These are phyloP conservation scores for Conops quadrifasciatus DNA, from an alignment of 2,888 invertebrate genomes.

Conservation along the genomic window DNA sequence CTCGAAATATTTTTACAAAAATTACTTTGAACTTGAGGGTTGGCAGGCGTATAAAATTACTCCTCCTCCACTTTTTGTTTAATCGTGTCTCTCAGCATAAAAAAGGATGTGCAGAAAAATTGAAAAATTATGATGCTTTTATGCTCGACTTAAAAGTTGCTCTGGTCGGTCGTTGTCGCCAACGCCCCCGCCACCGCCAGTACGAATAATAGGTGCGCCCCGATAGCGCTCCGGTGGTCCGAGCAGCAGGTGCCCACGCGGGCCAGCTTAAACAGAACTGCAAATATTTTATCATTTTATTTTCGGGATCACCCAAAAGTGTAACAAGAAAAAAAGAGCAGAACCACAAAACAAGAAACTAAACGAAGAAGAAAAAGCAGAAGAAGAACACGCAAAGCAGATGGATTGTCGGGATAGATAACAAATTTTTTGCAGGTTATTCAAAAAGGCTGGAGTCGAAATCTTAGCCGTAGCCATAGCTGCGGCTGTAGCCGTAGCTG, in stretches of 20 bases:
- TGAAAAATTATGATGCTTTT: neutral
- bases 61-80: no score
- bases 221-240: no score
- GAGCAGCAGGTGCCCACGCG: neutral
- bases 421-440: no score
- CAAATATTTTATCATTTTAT: slow-evolving; percentile 25
- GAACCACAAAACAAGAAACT: neutral
- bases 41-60: no score
- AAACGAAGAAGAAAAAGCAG: neutral
- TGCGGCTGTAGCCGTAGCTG: no score
- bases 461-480: no score
- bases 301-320: neutral
- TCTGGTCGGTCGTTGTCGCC: neutral
- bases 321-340: neutral
- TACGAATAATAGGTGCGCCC: neutral
- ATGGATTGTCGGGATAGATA: neutral
- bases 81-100: no score
- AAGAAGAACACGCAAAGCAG: neutral
- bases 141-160: neutral
- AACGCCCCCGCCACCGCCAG: slow-evolving; percentile 2
- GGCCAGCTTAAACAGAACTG: slow-evolving; percentile 7
- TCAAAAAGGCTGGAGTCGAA: no score
- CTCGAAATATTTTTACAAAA: no score
- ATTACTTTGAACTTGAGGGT: no score
- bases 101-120: no score